Percentiles rank a stretch among this genome's conserved stretches.
Evolutionary conservation across 2,797 vertebrate genomes (phyloP).

Genomic region (Spondyliosoma cantharus): DNA sequence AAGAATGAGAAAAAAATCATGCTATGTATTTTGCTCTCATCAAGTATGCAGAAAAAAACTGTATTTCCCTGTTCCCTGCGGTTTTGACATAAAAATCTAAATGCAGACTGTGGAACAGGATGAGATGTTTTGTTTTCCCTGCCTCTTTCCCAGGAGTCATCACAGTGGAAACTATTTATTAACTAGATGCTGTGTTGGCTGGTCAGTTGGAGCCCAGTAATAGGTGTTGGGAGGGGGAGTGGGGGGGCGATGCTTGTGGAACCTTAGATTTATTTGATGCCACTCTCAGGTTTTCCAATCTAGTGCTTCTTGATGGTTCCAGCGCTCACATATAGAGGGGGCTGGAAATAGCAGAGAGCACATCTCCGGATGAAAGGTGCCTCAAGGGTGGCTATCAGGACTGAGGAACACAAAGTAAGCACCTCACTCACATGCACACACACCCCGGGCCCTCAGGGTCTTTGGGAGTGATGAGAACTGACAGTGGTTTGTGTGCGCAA

Average conservation of each 20-base stretch:
- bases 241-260: constrained; percentile 58
- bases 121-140: constrained; percentile 67
- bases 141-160: constrained; percentile 65
- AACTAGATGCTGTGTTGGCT: constrained; percentile 71
- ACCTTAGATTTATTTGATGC: constrained; percentile 78
- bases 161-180: constrained; percentile 77
- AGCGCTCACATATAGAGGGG: constrained; percentile 68
- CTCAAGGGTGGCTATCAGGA: constrained; percentile 82
- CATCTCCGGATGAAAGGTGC: constrained; percentile 78
- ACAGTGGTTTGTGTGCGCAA: constrained; percentile 79
- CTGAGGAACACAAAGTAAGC: constrained; percentile 79
- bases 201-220: constrained; percentile 74
- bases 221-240: constrained; percentile 35
- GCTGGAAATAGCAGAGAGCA: constrained; percentile 78
- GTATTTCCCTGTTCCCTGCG: constrained; percentile 42
- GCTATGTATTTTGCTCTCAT: constrained; percentile 44
- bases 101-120: constrained; percentile 58
- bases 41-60: constrained; percentile 44
- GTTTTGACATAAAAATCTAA: constrained; percentile 63
- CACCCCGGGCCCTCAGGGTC: constrained; percentile 68
- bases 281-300: constrained; percentile 80
- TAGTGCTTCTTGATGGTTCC: constrained; percentile 76
- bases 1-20: not conserved
- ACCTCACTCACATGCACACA: constrained; percentile 80
- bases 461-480: constrained; percentile 80